A percentile compares a stretch with the other conserved stretches of the same genome.
phyloP scores from a whole-genome alignment of 2,113 vertebrate species.

The Psophia crepitans region DNA sequence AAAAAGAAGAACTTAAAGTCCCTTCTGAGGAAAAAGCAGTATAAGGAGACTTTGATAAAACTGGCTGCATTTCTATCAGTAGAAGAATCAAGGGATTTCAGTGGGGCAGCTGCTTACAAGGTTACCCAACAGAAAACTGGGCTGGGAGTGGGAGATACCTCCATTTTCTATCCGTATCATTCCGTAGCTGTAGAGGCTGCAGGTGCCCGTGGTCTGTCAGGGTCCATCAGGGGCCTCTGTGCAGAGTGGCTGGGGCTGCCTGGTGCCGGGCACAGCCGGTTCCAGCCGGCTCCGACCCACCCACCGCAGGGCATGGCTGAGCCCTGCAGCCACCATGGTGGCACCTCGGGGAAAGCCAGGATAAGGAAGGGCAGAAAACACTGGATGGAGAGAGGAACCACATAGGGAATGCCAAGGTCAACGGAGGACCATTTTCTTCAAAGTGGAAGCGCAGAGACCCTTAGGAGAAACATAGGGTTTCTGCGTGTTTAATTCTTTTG shows the following conservation, averaged over 20 bases:
- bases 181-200: accelerated
- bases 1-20: background rate
- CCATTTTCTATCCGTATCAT: background rate
- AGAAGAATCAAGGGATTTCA: background rate
- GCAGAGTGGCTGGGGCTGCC: accelerated
- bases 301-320: background rate
- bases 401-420: background rate
- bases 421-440: background rate
- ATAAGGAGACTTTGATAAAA: background rate
- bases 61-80: background rate
- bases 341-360: accelerated
- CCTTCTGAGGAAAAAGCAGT: background rate
- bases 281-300: background rate
- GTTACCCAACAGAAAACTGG: background rate
- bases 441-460: background rate
- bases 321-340: accelerated
- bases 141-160: background rate
- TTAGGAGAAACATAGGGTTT: background rate
- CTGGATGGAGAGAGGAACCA: background rate
- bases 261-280: accelerated
- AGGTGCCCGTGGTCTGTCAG: accelerated
- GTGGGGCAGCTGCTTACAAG: background rate
- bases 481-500: background rate
- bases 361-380: background rate
- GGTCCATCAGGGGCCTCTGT: background rate